These are phyloP conservation scores for Sciurus niger DNA, from an alignment of 2,113 vertebrate genomes.

Conservation along the genomic window DNA sequence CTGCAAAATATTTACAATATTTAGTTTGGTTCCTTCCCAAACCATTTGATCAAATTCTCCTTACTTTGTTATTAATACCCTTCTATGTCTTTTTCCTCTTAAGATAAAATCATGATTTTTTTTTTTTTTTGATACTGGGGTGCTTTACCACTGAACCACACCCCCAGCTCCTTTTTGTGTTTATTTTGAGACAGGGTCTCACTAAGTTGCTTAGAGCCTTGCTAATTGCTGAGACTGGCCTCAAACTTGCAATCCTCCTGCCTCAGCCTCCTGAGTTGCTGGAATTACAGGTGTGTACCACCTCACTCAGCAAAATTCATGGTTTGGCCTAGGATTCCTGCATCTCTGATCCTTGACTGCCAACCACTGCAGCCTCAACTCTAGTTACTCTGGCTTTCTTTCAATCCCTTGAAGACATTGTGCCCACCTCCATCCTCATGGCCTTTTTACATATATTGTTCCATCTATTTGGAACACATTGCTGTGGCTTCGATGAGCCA, in stretches of 20 bases:
- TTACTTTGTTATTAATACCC: conserved; percentile 4
- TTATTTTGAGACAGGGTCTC: no score
- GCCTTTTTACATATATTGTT: background rate
- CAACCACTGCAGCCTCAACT: background rate
- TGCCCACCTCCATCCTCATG: background rate
- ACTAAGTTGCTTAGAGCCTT: no score
- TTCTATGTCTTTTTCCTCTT: background rate
- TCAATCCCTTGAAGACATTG: background rate
- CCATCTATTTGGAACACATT: background rate
- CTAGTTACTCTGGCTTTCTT: background rate
- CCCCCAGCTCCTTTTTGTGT: no score
- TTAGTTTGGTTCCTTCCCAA: background rate
- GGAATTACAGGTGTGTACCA: no score
- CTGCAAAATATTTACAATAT: background rate
- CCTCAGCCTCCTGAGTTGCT: no score
- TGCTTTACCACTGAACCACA: no score
- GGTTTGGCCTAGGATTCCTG: background rate
- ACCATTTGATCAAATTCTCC: background rate
- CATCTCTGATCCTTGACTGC: background rate
- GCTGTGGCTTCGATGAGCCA: background rate
- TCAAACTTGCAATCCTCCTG: no score
- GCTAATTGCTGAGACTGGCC: no score
- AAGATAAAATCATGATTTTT: background rate
- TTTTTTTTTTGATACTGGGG: no score
- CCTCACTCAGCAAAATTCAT: background rate